Evolutionary conservation across 2,888 invertebrate genomes (phyloP).

Genomic region (Ametastegia equiseti): DNA sequence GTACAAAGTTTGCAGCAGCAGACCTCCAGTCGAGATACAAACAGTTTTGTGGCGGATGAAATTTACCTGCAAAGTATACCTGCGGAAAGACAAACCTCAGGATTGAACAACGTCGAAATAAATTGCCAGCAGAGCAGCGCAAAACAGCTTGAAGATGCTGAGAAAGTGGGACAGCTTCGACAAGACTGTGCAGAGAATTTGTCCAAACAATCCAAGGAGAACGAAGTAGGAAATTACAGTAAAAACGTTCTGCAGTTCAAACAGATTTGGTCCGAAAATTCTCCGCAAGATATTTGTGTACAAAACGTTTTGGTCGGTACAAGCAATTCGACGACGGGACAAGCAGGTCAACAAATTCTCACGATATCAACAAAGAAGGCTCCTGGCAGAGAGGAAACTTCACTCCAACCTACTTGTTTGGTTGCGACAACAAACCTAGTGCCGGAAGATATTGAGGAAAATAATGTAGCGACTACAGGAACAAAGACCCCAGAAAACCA

Average conservation of each 20-base stretch:
- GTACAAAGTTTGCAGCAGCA: conserved; percentile 44
- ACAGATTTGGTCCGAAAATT: conserved; percentile 54
- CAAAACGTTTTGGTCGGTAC: conserved; percentile 24
- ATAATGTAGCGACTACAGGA: background rate
- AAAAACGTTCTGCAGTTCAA: conserved; percentile 42
- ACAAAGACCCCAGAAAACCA: conserved; percentile 5
- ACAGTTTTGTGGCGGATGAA: conserved; percentile 34
- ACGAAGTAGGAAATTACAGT: background rate
- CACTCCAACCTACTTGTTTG: background rate
- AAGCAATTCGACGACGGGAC: background rate
- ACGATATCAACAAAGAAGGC: conserved; percentile 10
- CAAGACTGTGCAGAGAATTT: background rate
- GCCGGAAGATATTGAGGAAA: background rate
- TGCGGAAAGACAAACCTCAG: background rate
- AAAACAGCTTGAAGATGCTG: background rate
- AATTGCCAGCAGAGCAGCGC: background rate
- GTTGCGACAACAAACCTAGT: background rate
- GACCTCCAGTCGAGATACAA: background rate
- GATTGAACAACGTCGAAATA: conserved; percentile 8
- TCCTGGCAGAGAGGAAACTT: background rate
- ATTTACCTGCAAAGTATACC: conserved; percentile 11
- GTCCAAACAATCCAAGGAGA: background rate
- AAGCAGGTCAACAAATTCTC: background rate
- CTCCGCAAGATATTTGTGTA: conserved; percentile 48
- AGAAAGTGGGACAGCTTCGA: background rate